These are phyloP conservation scores for Nyctibius bracteatus DNA, from an alignment of 2,113 vertebrate genomes.

Conservation along the genomic window DNA sequence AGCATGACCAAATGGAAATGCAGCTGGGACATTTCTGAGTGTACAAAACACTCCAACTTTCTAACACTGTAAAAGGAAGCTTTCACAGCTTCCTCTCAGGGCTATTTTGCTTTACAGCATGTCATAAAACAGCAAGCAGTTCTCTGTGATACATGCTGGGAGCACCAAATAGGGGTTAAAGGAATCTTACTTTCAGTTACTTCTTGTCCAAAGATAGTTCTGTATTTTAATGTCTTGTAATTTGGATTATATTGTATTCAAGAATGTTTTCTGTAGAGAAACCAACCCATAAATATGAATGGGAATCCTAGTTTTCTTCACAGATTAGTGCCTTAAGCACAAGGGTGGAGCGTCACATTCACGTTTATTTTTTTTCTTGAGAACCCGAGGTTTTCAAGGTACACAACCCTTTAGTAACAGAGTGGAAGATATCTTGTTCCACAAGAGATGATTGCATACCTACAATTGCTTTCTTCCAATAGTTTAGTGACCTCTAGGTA, in stretches of 20 bases:
- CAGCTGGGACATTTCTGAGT: background rate
- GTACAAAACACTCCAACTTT: background rate
- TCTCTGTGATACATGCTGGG: background rate
- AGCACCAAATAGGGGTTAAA: background rate
- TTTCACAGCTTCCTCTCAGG: background rate
- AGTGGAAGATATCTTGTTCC: background rate
- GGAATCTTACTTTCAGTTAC: background rate
- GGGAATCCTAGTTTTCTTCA: background rate
- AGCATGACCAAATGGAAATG: background rate
- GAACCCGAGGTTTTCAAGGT: background rate
- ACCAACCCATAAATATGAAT: background rate
- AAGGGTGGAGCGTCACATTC: background rate
- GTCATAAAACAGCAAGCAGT: background rate
- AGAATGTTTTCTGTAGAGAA: background rate
- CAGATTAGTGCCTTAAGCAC: background rate
- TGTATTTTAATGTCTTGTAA: background rate
- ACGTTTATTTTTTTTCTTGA: background rate
- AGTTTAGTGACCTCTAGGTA: background rate
- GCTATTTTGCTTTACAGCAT: background rate
- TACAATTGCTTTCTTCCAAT: background rate
- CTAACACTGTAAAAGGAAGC: background rate
- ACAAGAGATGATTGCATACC: background rate
- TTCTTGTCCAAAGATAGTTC: background rate
- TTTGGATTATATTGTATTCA: background rate
- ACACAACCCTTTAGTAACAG: fast-evolving